Conservation (phyloP, 2,797 vertebrate species). For the Sebastes taczanowskii region DNA sequence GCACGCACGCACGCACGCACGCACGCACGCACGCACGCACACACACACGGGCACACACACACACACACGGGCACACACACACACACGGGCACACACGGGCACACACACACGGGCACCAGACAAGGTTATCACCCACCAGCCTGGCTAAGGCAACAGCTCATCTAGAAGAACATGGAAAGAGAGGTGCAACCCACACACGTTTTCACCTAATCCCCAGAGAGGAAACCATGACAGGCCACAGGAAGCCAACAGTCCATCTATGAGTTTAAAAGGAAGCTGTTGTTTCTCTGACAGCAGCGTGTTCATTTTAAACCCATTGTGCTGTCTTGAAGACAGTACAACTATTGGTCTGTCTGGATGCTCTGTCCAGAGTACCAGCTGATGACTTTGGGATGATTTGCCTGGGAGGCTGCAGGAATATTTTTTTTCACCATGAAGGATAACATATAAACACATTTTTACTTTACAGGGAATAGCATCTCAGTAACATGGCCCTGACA, state of each 20-base stretch:
- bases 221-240: not conserved
- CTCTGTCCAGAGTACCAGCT: not conserved
- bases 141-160: conserved; percentile 32
- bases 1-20: not conserved
- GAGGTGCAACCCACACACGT: not conserved
- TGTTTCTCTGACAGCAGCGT: not conserved
- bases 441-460: not conserved
- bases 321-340: not conserved
- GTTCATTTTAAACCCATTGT: not conserved
- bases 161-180: conserved; percentile 44
- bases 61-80: not conserved
- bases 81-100: no score
- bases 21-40: not conserved
- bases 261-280: not conserved
- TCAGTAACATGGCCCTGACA: not conserved
- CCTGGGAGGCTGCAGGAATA: conserved; percentile 3
- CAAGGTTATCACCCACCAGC: conserved; percentile 30
- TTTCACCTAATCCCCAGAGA: conserved; percentile 5
- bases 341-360: not conserved
- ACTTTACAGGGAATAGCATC: not conserved
- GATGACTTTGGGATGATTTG: conserved; percentile 2
- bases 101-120: not conserved
- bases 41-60: not conserved
- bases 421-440: not conserved
- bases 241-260: not conserved